Conservation (phyloP, 2,797 vertebrate genomes). For the Periparus ater region DNA sequence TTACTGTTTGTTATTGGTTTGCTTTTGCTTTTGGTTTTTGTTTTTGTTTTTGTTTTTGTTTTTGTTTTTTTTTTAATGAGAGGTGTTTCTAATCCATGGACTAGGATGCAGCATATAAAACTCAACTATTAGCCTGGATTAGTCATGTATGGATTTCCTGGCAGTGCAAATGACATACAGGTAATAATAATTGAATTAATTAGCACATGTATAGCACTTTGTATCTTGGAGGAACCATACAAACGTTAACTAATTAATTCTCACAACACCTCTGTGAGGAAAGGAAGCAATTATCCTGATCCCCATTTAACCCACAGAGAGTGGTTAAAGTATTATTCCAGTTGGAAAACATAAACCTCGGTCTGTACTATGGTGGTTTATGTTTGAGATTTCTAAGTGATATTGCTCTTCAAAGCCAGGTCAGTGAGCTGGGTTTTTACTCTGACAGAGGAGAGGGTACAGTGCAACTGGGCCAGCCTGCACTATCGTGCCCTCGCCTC, state of each 20-base stretch:
- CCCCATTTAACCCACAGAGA: neutral
- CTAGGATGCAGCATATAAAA: neutral
- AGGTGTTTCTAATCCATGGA: neutral
- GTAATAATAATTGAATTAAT: slow-evolving; percentile 64
- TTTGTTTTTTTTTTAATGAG: neutral
- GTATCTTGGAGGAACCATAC: neutral
- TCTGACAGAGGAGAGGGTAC: neutral
- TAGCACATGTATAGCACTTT: slow-evolving; percentile 38
- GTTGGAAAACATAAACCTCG: neutral
- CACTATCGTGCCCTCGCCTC: rapidly evolving
- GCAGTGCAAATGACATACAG: slow-evolving; percentile 33
- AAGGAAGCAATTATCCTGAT: slow-evolving; percentile 26
- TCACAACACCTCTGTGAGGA: neutral
- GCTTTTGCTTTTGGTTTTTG: neutral
- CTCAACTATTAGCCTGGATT: neutral
- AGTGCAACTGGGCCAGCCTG: too few species aligned
- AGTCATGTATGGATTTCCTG: slow-evolving; percentile 36
- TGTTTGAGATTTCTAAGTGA: neutral
- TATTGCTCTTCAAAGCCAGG: neutral
- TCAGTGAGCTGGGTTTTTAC: neutral
- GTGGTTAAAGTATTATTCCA: neutral
- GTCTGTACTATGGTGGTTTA: neutral
- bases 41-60: neutral
- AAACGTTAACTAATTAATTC: slow-evolving; percentile 49
- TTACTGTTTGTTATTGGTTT: neutral